A percentile compares a stretch with the other conserved stretches of the same genome.
Evolutionary conservation across 1,140 invertebrate genomes (phyloP).

Genomic region (Pseudachorutes palmiensis): DNA sequence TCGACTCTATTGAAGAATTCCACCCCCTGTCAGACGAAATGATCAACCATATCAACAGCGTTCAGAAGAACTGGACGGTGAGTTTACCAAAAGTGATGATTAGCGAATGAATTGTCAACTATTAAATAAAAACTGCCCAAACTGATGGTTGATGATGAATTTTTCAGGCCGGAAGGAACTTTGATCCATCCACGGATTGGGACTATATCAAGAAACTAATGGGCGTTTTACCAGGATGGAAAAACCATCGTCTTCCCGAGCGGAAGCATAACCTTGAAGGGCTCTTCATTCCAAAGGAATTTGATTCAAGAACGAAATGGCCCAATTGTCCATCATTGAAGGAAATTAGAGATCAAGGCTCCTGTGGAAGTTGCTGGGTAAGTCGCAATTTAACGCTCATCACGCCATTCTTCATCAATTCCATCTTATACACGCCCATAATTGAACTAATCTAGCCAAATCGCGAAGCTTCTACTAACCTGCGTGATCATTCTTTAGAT

Average conservation of each 20-base stretch:
- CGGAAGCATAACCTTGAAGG: slow-evolving; percentile 43
- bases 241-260: slow-evolving; percentile 45
- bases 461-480: too few relatives aligned
- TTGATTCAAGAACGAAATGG: slow-evolving; percentile 74
- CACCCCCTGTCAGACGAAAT: slow-evolving; percentile 52
- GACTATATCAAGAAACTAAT: slow-evolving; percentile 57
- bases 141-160: not conserved
- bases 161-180: slow-evolving; percentile 59
- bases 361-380: slow-evolving; percentile 66
- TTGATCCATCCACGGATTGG: slow-evolving; percentile 49
- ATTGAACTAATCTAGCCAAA: too few relatives aligned
- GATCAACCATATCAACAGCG: slow-evolving; percentile 50
- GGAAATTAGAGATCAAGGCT: slow-evolving; percentile 69
- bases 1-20: slow-evolving; percentile 1
- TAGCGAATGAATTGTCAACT: too few relatives aligned
- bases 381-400: slow-evolving; percentile 10
- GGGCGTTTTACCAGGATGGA: slow-evolving; percentile 56
- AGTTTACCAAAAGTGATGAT: too few relatives aligned
- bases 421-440: too few relatives aligned
- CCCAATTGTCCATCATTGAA: slow-evolving; percentile 71
- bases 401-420: too few relatives aligned
- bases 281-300: slow-evolving; percentile 58
- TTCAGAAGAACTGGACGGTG: slow-evolving; percentile 58
- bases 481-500: too few relatives aligned
- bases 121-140: too few relatives aligned